phyloP scores from a whole-genome alignment of 2,888 invertebrate species.

The Anoncus sp. region DNA sequence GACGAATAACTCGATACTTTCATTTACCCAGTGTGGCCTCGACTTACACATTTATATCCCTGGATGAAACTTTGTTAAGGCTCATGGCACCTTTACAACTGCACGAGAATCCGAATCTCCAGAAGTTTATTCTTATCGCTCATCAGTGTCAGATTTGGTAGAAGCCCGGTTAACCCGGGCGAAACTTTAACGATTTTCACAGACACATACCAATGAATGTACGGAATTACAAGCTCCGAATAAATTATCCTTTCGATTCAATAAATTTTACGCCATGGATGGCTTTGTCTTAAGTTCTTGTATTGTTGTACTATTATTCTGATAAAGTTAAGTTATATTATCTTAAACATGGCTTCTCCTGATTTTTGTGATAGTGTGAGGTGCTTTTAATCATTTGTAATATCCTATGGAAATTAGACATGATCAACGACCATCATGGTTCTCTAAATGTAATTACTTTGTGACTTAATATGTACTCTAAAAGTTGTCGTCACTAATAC shows the following conservation, averaged over 20 bases:
- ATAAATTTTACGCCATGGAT: slow-evolving; percentile 29
- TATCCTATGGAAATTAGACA: too few relatives aligned
- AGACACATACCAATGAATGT: slow-evolving; percentile 7
- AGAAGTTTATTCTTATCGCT: slow-evolving; percentile 61
- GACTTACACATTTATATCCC: slow-evolving; percentile 17
- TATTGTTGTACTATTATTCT: not conserved
- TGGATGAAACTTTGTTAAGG: slow-evolving; percentile 36
- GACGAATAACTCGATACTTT: not conserved
- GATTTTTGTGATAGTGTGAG: not conserved
- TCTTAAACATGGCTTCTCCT: not conserved
- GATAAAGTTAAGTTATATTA: not conserved
- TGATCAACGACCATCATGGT: too few relatives aligned
- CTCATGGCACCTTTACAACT: slow-evolving; percentile 6
- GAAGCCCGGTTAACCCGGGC: slow-evolving; percentile 45
- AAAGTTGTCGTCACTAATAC: not conserved
- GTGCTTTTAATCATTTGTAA: too few relatives aligned
- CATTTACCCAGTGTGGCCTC: slow-evolving; percentile 7
- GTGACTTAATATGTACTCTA: too few relatives aligned
- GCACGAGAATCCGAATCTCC: slow-evolving; percentile 29
- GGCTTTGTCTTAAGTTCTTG: slow-evolving; percentile 2
- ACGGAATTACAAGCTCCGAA: slow-evolving; percentile 12
- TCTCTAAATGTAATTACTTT: too few relatives aligned
- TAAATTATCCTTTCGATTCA: slow-evolving; percentile 29
- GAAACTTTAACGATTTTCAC: slow-evolving; percentile 51
- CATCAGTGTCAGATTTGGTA: slow-evolving; percentile 46